These are phyloP conservation scores for Gallinago media DNA, from an alignment of 2,113 vertebrate genomes.

Conservation along the genomic window DNA sequence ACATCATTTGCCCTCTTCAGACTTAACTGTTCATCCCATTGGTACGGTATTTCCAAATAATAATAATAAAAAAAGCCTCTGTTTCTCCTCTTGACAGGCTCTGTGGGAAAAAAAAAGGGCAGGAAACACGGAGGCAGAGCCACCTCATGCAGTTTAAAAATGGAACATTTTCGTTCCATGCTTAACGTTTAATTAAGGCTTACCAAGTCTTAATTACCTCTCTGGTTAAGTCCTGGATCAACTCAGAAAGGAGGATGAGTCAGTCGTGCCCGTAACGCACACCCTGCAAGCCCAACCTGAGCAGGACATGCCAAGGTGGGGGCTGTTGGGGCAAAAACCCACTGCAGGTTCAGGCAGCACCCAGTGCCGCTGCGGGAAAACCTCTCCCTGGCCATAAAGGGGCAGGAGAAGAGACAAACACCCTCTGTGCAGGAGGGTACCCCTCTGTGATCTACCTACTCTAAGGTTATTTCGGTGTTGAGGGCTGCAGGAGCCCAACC, in stretches of 20 bases:
- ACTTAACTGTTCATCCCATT: background rate
- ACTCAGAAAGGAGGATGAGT: background rate
- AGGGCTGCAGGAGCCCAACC: background rate
- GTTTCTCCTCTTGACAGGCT: background rate
- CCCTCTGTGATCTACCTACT: background rate
- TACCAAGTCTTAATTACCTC: constrained; percentile 16
- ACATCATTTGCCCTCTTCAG: background rate
- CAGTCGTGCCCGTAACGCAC: background rate
- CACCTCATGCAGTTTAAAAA: background rate
- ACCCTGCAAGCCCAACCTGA: background rate
- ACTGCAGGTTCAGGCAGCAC: background rate
- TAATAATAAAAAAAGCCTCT: background rate
- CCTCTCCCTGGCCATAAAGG: background rate
- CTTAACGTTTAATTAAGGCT: background rate
- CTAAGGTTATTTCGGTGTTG: background rate
- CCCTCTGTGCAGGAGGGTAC: fast-evolving
- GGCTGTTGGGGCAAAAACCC: background rate
- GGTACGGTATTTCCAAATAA: background rate
- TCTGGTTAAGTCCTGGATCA: background rate
- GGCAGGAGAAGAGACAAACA: background rate
- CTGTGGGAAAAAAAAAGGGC: background rate
- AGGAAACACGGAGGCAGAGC: background rate
- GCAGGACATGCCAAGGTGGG: background rate
- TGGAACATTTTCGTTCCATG: background rate
- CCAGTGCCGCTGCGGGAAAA: background rate